phyloP scores from a whole-genome alignment of 2,113 vertebrate species.

The Nannobrachium achirus region DNA sequence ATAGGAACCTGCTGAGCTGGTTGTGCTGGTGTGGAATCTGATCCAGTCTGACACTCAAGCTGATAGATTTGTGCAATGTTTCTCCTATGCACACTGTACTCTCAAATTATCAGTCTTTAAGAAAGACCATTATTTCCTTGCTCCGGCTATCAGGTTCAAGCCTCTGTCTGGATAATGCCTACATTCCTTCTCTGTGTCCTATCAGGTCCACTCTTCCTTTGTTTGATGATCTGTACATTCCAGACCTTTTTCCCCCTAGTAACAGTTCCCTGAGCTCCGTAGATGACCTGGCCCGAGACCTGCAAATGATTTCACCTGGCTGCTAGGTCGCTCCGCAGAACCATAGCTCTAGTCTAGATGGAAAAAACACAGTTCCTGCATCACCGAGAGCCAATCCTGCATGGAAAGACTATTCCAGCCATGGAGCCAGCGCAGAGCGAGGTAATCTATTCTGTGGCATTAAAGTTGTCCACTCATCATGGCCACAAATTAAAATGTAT shows the following conservation, averaged over 20 bases:
- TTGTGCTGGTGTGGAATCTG: slow-evolving; percentile 3
- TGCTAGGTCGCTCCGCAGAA: slow-evolving; percentile 26
- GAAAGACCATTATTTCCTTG: neutral
- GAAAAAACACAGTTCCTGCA: slow-evolving; percentile 48
- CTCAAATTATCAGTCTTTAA: slow-evolving; percentile 11
- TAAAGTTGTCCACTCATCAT: slow-evolving; percentile 66
- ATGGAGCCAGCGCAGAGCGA: slow-evolving; percentile 37
- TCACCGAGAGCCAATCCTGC: slow-evolving; percentile 34
- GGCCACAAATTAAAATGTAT: slow-evolving; percentile 70
- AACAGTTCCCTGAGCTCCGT: slow-evolving; percentile 30
- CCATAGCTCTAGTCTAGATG: slow-evolving; percentile 27
- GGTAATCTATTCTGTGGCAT: slow-evolving; percentile 58
- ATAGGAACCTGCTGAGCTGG: slow-evolving; percentile 27
- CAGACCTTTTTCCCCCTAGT: slow-evolving; percentile 3
- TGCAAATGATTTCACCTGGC: slow-evolving; percentile 52
- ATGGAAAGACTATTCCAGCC: slow-evolving; percentile 52
- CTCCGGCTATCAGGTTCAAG: slow-evolving; percentile 8
- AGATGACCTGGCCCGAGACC: slow-evolving; percentile 28
- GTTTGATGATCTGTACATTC: neutral
- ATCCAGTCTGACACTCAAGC: slow-evolving; percentile 10
- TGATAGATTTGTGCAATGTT: neutral
- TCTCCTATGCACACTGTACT: slow-evolving; percentile 2
- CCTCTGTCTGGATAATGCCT: neutral
- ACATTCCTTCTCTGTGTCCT: slow-evolving; percentile 9
- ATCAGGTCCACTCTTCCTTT: slow-evolving; percentile 1